Conservation (phyloP, 2,113 vertebrate species). For the Elephantulus edwardii region DNA sequence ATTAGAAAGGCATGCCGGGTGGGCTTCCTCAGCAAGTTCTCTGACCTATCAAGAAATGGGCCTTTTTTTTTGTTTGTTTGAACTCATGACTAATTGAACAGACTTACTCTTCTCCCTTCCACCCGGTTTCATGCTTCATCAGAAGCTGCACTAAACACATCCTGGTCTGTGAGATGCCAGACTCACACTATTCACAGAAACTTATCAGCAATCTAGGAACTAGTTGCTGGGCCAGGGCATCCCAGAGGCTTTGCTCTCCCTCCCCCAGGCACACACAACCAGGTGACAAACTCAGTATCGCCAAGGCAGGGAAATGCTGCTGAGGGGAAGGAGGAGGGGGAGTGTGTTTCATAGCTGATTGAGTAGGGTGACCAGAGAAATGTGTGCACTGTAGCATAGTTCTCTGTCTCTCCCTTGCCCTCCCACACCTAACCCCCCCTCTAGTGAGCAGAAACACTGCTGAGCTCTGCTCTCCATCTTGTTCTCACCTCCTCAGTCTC, state of each 20-base stretch:
- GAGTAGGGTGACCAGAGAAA: neutral
- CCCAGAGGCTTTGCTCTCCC: neutral
- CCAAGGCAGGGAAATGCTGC: neutral
- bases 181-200: neutral
- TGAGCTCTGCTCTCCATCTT: neutral
- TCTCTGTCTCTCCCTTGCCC: neutral
- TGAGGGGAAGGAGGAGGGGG: neutral
- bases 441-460: neutral
- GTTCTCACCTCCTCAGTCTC: conserved; percentile 91
- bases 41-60: neutral
- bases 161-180: neutral
- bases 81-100: conserved; percentile 44
- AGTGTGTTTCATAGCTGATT: neutral
- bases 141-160: neutral
- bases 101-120: neutral
- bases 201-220: neutral
- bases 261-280: neutral
- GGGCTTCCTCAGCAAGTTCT: conserved; percentile 7
- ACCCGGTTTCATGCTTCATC: neutral
- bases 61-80: conserved; percentile 19
- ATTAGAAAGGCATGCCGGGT: neutral
- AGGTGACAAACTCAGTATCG: conserved; percentile 21
- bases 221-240: neutral
- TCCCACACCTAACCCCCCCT: neutral
- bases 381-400: neutral